Base-by-base conservation (phyloP, 2,888 invertebrate species). In the Halocaridina rubra region DNA sequence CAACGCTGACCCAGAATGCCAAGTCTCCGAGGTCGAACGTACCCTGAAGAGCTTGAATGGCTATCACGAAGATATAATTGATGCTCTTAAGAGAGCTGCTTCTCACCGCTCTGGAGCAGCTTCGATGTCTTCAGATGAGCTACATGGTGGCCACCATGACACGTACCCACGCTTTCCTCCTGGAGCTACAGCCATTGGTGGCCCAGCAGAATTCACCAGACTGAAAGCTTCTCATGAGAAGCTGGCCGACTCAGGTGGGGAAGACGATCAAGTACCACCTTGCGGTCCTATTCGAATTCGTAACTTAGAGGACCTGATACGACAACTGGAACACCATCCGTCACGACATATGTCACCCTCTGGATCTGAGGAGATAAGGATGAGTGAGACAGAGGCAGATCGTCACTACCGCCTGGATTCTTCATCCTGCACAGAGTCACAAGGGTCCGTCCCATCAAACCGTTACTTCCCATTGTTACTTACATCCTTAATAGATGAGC, bases 1-100 rank as follows among this genome's bases (percentile, higher is more conserved):
- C 74, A 94, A 94, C 89, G 93, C 94, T 90, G 93, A 90, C 81
- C 89, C 89, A 81, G 90, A 90, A 88, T 90, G 90, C 89, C 90
- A 90, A 79, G 89, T 91, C 81, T 90, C 90, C 71, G 91, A 91
- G 86, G 91, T 91, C 80, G 96, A 97, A 90, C 93, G 96, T 89
- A 96, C 96, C 74, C 93, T 96, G n/a, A 95, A 96, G 92, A 95
- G 95, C 86, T 93, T 97, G 64, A 96, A 97, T 90, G 97, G 97
- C 61, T 97, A 97, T 92, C 97, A 97, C 91, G 97, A 97, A 90
- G 96, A 96, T 90, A 95, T 97, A 89, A 93, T 97, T 89, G 96
- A 96, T 91, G 97, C 96, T n/a, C 91, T 97, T 89, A 94, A 96
- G 89, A 95, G 94, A 89, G 97, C 97, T 13, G 96, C 96, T 29